Base-by-base conservation (phyloP, 2,888 invertebrate species). In the Troides aeacus region DNA sequence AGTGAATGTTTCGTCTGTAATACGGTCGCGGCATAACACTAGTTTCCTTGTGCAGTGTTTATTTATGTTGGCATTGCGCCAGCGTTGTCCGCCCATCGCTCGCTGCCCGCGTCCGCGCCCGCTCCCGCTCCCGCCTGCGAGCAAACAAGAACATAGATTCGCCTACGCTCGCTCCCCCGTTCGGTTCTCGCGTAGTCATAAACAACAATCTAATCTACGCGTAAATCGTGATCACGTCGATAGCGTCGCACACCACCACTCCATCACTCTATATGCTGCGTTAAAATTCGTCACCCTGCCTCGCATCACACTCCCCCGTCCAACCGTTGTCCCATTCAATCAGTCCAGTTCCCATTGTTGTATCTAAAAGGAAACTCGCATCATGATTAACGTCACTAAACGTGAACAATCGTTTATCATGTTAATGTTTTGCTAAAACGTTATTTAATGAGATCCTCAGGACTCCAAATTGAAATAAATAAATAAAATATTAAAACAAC, bases 31-130 rank as follows among this genome's bases (percentile, higher is more conserved):
- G 92, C 90, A 88, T 89, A 91, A 91, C 91, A 91, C 90, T 90
- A 92, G 91, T 91, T 92, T 90, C 92, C 92, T 90, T 91, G 91
- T 91, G 90, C 90, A 89, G 88, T 90, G 91, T 92, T 92, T 92
- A 89, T 90, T 92, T 92, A 88, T 86, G 78, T 92, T 92, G 92
- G 92, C 90, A 68, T 71, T 72, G 75, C 72, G 92, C 92, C 92
- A 92, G 84, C 85, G 87, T 85, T 89, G 88, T 89, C 87, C 89
- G 89, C 82, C 85, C 87, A 86, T 85, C 86, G 84, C 81, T 83
- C 79, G 81, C 78, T 78, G 81, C 79, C 79, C 80, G 78, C 81
- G 88, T 89, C 87, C 89, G 89, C 82, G 30, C 85, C 83, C 79
- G 81, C 78, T 80, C 79, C 79, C 80, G 78, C 81, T 82, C 81